Percentiles rank a stretch among this genome's conserved stretches.
These are phyloP conservation scores for Tinamus guttatus DNA, from an alignment of 2,113 vertebrate species.

Conservation along the genomic window DNA sequence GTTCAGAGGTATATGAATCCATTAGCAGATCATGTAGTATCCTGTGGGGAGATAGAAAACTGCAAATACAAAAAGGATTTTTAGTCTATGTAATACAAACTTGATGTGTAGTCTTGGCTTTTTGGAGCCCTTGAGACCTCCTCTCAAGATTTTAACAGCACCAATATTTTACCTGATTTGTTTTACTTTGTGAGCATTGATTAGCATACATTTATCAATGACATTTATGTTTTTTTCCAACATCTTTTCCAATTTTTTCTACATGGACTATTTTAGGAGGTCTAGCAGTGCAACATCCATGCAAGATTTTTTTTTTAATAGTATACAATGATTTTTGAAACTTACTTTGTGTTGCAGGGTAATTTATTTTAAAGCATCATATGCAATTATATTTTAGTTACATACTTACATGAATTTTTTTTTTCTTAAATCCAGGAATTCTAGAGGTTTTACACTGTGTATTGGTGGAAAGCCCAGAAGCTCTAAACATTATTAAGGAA, in stretches of 20 bases:
- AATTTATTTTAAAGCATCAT: neutral
- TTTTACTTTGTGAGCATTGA: neutral
- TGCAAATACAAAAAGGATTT: neutral
- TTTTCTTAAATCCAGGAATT: slow-evolving; percentile 81
- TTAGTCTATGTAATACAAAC: neutral
- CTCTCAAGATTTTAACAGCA: neutral
- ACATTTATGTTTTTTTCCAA: neutral
- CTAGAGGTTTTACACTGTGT: slow-evolving; percentile 97
- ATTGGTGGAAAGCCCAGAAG: slow-evolving; percentile 96
- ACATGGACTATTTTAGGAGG: neutral
- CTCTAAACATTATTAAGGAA: slow-evolving; percentile 97
- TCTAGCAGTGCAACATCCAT: neutral
- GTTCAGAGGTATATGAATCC: neutral
- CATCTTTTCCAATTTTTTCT: neutral
- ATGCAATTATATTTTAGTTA: neutral
- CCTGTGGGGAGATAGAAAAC: neutral
- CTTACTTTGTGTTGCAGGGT: neutral
- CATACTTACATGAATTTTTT: neutral
- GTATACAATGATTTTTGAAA: neutral
- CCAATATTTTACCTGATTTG: neutral
- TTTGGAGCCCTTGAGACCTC: neutral
- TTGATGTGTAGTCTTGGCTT: neutral
- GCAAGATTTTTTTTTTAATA: neutral
- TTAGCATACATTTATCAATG: neutral
- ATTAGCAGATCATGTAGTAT: neutral